phyloP scores from a whole-genome alignment of 2,888 invertebrate species.

The Linnaemya vulpina region DNA sequence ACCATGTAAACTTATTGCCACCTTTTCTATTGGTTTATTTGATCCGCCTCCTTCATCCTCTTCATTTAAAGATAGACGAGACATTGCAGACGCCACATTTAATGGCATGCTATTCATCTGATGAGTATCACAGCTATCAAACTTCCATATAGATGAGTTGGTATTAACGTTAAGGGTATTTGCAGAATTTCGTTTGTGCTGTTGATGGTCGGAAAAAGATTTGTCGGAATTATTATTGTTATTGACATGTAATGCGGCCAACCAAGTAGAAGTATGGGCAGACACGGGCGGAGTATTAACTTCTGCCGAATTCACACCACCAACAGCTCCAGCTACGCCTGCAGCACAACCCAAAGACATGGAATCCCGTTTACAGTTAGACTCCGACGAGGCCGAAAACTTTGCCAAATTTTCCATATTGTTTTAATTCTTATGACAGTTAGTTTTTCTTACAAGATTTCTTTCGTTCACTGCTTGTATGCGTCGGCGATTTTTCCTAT shows the following conservation, averaged over 20 bases:
- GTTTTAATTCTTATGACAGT: not conserved
- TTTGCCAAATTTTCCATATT: constrained; percentile 62
- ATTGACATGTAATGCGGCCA: constrained; percentile 71
- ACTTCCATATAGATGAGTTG: constrained; percentile 43
- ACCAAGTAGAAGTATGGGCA: constrained; percentile 63
- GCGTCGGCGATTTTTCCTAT: constrained; percentile 54
- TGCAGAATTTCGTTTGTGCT: constrained; percentile 59
- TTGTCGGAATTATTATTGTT: constrained; percentile 70
- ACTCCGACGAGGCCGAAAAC: constrained; percentile 71
- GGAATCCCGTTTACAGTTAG: constrained; percentile 62
- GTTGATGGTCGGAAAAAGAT: constrained; percentile 59
- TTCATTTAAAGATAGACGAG: constrained; percentile 51
- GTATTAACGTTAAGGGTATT: constrained; percentile 23
- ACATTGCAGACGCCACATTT: constrained; percentile 25
- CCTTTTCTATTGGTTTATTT: constrained; percentile 21
- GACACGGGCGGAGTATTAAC: constrained; percentile 73
- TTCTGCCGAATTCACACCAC: constrained; percentile 52
- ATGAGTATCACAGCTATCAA: constrained; percentile 60
- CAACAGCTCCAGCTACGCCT: constrained; percentile 45
- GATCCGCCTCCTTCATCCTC: constrained; percentile 64
- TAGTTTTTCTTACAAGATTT: constrained; percentile 18
- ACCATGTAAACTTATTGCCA: constrained; percentile 15
- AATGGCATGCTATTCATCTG: constrained; percentile 45
- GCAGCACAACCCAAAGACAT: constrained; percentile 44
- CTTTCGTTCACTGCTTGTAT: constrained; percentile 31